Conservation (phyloP, 2,113 vertebrate genomes). For the Rattus norvegicus region DNA sequence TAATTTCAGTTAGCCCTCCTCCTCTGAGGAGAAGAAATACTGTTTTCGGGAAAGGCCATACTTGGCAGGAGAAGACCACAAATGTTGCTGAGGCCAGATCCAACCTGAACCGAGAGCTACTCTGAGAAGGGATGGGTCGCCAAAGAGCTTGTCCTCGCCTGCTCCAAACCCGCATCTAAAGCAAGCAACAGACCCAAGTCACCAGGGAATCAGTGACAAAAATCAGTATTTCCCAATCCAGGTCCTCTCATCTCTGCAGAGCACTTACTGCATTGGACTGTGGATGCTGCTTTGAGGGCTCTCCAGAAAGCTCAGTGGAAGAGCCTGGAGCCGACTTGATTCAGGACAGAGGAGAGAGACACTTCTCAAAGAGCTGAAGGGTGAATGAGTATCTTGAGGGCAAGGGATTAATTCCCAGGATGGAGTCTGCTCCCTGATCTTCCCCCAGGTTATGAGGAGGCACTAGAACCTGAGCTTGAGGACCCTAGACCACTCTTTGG, state of each 20-base stretch:
- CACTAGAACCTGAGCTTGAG: not conserved
- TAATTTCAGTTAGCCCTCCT: not conserved
- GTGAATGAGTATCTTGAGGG: not conserved
- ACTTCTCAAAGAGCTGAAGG: not conserved
- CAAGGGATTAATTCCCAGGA: not conserved
- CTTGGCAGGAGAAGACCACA: not conserved
- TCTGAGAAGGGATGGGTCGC: not conserved
- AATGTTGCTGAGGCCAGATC: not conserved
- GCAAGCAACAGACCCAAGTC: not conserved
- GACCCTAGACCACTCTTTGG: not conserved
- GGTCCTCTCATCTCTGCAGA: not conserved
- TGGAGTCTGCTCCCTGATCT: rapidly evolving
- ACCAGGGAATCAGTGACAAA: not conserved
- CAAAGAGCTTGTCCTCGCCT: not conserved
- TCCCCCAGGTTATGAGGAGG: not conserved
- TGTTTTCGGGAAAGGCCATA: not conserved
- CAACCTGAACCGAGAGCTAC: rapidly evolving
- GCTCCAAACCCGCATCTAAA: not conserved
- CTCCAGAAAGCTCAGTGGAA: not conserved
- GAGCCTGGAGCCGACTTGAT: not conserved
- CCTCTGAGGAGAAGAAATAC: not conserved
- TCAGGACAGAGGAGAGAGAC: not conserved
- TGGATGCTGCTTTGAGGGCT: rapidly evolving
- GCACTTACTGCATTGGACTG: rapidly evolving
- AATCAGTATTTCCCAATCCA: rapidly evolving